Percentiles rank a stretch among this genome's conserved stretches.
Evolutionary conservation across 1,140 invertebrate species (phyloP).

Genomic region (Drosophila chauvacae): DNA sequence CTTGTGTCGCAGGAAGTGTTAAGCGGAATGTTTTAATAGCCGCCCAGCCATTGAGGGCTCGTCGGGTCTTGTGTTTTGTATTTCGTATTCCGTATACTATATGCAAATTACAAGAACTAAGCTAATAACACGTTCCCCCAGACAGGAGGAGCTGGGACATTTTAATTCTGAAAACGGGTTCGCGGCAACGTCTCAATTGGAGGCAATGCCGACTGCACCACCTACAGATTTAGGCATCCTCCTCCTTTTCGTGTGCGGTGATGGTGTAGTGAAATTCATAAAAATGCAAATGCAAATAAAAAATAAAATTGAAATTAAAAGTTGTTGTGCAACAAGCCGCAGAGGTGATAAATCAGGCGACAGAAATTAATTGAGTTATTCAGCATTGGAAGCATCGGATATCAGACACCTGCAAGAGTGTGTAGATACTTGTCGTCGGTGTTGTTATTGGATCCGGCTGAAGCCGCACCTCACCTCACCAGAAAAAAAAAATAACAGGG

Average conservation of each 20-base stretch:
- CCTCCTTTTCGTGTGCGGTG: slow-evolving; percentile 25
- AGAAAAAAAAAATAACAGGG: neutral
- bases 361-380: slow-evolving; percentile 85
- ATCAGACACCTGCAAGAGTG: slow-evolving; percentile 53
- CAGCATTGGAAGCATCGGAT: slow-evolving; percentile 65
- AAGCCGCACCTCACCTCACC: slow-evolving; percentile 58
- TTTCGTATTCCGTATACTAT: slow-evolving; percentile 32
- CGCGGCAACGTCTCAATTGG: slow-evolving; percentile 68
- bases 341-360: slow-evolving; percentile 84
- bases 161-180: slow-evolving; percentile 67
- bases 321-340: slow-evolving; percentile 50
- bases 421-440: slow-evolving; percentile 70
- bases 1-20: slow-evolving; percentile 79
- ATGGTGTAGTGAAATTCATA: slow-evolving; percentile 49
- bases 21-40: slow-evolving; percentile 81
- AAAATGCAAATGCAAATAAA: slow-evolving; percentile 76
- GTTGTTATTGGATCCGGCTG: slow-evolving; percentile 74
- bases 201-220: slow-evolving; percentile 36
- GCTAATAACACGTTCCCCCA: slow-evolving; percentile 74
- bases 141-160: slow-evolving; percentile 45
- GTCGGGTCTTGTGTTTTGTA: slow-evolving; percentile 13
- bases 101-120: slow-evolving; percentile 78
- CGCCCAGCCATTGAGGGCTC: slow-evolving; percentile 50
- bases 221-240: slow-evolving; percentile 54
- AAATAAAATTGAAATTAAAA: slow-evolving; percentile 83